Conservation (phyloP, 1,140 invertebrate genomes). For the Drosophila pruinosa region DNA sequence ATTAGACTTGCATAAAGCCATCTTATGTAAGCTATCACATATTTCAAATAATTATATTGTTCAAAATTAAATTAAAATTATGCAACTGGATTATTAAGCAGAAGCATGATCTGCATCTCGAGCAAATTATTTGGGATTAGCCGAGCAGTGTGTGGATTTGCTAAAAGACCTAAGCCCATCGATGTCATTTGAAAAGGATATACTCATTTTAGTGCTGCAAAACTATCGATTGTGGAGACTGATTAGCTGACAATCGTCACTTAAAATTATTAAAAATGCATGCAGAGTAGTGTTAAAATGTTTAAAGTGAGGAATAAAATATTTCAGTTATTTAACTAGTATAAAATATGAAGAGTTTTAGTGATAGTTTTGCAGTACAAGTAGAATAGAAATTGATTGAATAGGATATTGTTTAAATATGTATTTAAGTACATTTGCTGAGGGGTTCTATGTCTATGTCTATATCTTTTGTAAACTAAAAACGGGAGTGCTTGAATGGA, state of each 20-base stretch:
- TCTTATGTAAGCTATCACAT: conserved; percentile 37
- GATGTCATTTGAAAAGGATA: no score
- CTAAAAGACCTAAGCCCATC: neutral
- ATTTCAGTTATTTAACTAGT: neutral
- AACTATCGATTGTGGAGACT: neutral
- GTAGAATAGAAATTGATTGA: neutral
- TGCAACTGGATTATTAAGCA: neutral
- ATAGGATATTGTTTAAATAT: neutral
- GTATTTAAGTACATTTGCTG: neutral
- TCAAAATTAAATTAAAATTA: neutral
- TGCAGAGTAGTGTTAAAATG: neutral
- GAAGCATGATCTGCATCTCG: neutral
- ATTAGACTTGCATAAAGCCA: conserved; percentile 19
- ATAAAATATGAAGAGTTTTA: neutral
- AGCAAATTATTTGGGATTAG: conserved; percentile 1
- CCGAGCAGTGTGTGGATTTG: neutral
- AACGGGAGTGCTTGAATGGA: neutral
- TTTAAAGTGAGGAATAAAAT: neutral
- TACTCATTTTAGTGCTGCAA: neutral
- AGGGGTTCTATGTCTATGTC: neutral
- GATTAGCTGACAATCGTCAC: neutral
- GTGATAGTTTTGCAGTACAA: neutral
- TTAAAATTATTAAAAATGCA: neutral
- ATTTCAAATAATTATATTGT: conserved; percentile 13
- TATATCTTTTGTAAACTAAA: neutral